Percentiles rank a stretch among this genome's conserved stretches.
Conservation (phyloP, 2,888 invertebrate species). For the Colletes collaris region DNA sequence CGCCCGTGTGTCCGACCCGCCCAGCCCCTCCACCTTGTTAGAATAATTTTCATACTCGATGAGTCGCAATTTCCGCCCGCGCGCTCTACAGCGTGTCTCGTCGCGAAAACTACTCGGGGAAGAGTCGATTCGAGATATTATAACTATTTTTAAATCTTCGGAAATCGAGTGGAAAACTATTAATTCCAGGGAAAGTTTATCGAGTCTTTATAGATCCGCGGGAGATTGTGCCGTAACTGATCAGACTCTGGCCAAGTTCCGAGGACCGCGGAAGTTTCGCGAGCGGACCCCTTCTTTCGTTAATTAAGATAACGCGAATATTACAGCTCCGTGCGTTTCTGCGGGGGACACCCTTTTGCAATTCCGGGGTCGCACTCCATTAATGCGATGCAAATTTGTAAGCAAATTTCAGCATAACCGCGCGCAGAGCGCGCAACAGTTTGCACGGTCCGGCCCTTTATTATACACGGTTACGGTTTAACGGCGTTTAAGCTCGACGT, state of each 20-base stretch:
- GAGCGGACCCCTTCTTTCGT: too few species aligned
- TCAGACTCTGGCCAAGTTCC: too few species aligned
- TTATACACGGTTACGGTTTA: constrained; percentile 54
- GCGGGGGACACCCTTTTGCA: not conserved
- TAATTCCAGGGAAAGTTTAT: too few species aligned
- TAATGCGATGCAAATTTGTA: constrained; percentile 61
- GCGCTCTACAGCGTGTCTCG: not conserved
- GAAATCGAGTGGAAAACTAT: too few species aligned
- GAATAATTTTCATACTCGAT: constrained; percentile 51
- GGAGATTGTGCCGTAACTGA: too few species aligned
- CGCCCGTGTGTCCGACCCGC: not conserved
- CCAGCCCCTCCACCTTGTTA: not conserved
- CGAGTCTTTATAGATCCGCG: too few species aligned
- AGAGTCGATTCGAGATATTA: too few species aligned
- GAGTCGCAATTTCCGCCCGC: constrained; percentile 20
- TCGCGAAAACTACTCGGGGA: too few species aligned
- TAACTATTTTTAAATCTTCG: too few species aligned
- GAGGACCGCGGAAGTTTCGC: too few species aligned
- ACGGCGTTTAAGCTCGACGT: constrained; percentile 53
- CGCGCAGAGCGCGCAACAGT: constrained; percentile 53
- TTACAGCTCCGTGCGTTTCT: too few species aligned
- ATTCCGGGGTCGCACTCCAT: constrained; percentile 29
- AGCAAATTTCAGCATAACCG: constrained; percentile 57
- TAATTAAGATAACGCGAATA: too few species aligned
- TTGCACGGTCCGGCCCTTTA: constrained; percentile 49